Percentiles rank a stretch among this genome's conserved stretches.
phyloP scores from a whole-genome alignment of 2,797 vertebrate genomes.

The Triplophysa yarkandensis region DNA sequence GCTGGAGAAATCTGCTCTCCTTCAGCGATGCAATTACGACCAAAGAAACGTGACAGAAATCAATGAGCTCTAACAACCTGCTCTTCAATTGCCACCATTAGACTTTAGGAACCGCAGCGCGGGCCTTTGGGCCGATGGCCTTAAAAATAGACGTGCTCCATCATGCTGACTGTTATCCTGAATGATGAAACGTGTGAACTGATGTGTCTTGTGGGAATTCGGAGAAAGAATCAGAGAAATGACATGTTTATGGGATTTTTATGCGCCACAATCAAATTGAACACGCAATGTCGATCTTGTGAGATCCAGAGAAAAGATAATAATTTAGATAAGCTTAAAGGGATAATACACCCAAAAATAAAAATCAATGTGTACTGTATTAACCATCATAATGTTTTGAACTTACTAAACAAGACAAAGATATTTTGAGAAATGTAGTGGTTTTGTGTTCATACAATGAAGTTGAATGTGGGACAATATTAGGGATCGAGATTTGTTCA shows the following conservation, averaged over 20 bases:
- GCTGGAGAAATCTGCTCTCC: slow-evolving; percentile 63
- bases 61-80: slow-evolving; percentile 50
- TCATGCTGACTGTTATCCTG: neutral
- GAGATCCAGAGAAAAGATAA: too few species aligned
- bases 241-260: neutral
- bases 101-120: slow-evolving; percentile 13
- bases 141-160: neutral
- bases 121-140: neutral
- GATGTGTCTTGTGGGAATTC: neutral
- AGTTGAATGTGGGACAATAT: too few species aligned
- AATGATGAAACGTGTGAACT: neutral
- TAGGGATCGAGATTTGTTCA: too few species aligned
- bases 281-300: neutral
- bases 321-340: too few species aligned
- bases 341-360: too few species aligned
- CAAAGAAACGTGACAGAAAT: slow-evolving; percentile 50
- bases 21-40: slow-evolving; percentile 55
- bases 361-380: too few species aligned
- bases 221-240: neutral
- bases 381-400: too few species aligned
- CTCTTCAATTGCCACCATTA: slow-evolving; percentile 59
- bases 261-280: neutral
- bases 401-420: too few species aligned
- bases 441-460: too few species aligned
- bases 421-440: too few species aligned